These are phyloP conservation scores for Zoroaster sp. DNA, from an alignment of 53 echinoderm and acorn worm species.

Conservation along the genomic window DNA sequence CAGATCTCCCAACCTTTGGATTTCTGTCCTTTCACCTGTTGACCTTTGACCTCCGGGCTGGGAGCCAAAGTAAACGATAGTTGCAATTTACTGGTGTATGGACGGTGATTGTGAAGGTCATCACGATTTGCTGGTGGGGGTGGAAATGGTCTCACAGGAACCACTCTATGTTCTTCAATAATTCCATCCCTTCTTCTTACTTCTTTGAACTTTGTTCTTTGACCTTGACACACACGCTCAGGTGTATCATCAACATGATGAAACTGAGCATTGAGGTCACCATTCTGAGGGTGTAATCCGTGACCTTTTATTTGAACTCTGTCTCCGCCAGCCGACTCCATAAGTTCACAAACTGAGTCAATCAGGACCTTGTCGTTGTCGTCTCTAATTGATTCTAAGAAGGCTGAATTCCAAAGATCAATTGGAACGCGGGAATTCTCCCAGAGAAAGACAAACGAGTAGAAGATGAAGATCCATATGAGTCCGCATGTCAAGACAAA, in stretches of 20 bases:
- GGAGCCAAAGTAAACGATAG: background rate
- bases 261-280: background rate
- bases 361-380: background rate
- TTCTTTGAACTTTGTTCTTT: background rate
- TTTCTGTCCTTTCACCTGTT: background rate
- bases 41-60: conserved; percentile 6
- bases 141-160: background rate
- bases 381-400: background rate
- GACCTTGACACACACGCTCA: background rate
- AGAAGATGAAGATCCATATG: conserved; percentile 19
- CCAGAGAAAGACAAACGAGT: conserved; percentile 31
- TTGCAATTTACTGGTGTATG: background rate
- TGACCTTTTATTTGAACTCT: background rate
- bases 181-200: background rate
- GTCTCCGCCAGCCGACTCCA: background rate
- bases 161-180: background rate
- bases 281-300: background rate
- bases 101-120: background rate
- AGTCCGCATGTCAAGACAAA: conserved; percentile 7
- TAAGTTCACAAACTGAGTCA: background rate
- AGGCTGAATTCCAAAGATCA: conserved; percentile 6
- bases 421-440: background rate
- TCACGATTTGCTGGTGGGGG: background rate
- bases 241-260: background rate
- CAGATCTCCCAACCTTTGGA: conserved; percentile 30